Percentiles rank a stretch among this genome's conserved stretches.
Evolutionary conservation across 2,113 vertebrate genomes (phyloP).

Genomic region (Scomber japonicus): DNA sequence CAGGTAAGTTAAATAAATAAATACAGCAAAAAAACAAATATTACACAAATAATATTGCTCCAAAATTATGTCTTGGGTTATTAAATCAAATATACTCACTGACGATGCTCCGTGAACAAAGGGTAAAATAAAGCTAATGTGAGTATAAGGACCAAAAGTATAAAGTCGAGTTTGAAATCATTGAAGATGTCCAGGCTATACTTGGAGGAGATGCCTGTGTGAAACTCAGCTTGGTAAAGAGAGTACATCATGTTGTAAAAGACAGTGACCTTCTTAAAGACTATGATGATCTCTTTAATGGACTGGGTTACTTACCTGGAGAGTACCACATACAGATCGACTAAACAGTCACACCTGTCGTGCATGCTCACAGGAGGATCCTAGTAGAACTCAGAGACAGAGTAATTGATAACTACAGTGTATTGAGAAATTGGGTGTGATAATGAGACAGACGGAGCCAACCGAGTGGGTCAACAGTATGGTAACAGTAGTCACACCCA

Average conservation of each 20-base stretch:
- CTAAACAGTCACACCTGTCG: background rate
- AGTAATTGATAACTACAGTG: background rate
- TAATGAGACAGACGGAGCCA: constrained; percentile 24
- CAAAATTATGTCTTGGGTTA: too few species aligned
- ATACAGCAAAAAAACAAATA: too few species aligned
- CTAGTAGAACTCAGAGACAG: constrained; percentile 9
- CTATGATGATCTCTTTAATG: constrained; percentile 25
- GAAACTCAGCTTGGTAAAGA: background rate
- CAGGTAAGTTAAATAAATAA: too few species aligned
- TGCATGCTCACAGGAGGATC: background rate
- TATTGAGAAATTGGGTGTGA: constrained; percentile 18
- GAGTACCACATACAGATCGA: background rate
- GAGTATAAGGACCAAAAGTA: background rate
- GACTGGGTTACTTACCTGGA: constrained; percentile 26
- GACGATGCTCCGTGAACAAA: too few species aligned
- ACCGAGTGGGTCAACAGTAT: constrained; percentile 33
- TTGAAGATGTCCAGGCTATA: background rate
- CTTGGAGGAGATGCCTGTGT: background rate
- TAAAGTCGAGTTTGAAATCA: constrained; percentile 19
- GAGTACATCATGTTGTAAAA: background rate
- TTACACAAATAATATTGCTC: too few species aligned
- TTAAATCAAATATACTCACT: too few species aligned
- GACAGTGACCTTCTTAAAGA: constrained; percentile 2
- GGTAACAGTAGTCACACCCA: constrained; percentile 23
- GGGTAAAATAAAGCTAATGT: too few species aligned